These are phyloP conservation scores for Pteropus rufus DNA, from an alignment of 2,797 vertebrate genomes.

Conservation along the genomic window DNA sequence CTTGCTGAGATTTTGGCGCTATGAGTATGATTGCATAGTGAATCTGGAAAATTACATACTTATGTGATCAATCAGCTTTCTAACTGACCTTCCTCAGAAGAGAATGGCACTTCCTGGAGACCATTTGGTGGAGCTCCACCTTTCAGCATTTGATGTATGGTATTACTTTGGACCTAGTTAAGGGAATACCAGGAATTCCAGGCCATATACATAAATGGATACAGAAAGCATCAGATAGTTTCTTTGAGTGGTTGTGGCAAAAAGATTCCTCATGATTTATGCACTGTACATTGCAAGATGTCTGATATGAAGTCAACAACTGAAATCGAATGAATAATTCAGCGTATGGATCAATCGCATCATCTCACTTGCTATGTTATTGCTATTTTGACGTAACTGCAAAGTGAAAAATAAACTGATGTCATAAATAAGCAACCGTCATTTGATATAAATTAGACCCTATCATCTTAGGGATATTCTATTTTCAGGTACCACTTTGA, in stretches of 20 bases:
- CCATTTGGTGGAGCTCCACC: constrained; percentile 3
- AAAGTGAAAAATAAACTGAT: constrained; percentile 85
- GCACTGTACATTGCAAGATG: constrained; percentile 72
- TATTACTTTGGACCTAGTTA: constrained; percentile 29
- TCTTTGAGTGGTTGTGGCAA: constrained; percentile 78
- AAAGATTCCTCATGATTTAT: constrained; percentile 81
- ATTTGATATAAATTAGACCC: constrained; percentile 73
- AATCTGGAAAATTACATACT: not conserved
- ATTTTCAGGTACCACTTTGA: constrained; percentile 60
- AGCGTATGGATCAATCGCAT: constrained; percentile 76
- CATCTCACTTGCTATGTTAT: constrained; percentile 79
- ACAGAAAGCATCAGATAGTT: constrained; percentile 72
- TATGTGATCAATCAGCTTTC: not conserved
- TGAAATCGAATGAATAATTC: constrained; percentile 85
- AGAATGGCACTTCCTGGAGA: constrained; percentile 25
- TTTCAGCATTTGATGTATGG: constrained; percentile 32
- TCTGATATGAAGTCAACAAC: constrained; percentile 82
- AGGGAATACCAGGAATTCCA: constrained; percentile 71
- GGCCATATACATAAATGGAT: constrained; percentile 63
- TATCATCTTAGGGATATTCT: constrained; percentile 65
- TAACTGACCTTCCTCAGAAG: constrained; percentile 15
- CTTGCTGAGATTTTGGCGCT: not conserved
- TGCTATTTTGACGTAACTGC: constrained; percentile 84
- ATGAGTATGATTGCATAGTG: not conserved
- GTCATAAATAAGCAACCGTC: constrained; percentile 81